Percentiles rank a stretch among this genome's conserved stretches.
Conservation (phyloP, 1,140 invertebrate species). For the Ridgeia piscesae region DNA sequence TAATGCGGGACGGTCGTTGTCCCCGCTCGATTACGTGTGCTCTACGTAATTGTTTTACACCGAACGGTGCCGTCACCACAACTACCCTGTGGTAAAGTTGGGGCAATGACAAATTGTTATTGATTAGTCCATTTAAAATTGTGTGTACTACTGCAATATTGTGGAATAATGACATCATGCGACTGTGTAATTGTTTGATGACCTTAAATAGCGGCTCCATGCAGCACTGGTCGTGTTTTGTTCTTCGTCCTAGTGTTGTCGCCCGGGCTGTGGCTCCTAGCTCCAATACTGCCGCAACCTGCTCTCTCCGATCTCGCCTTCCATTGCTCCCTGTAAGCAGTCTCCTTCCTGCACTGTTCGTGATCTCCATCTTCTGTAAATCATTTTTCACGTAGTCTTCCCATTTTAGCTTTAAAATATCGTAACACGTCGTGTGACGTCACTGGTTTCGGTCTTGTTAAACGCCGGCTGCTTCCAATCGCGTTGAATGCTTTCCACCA, state of each 20-base stretch:
- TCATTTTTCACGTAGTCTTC: too few relatives aligned
- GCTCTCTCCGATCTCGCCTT: too few relatives aligned
- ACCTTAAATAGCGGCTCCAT: neutral
- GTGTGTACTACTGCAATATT: neutral
- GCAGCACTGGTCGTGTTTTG: neutral
- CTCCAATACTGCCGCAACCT: too few relatives aligned
- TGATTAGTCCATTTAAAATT: neutral
- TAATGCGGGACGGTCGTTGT: neutral
- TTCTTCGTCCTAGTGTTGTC: neutral
- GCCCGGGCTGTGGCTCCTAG: too few relatives aligned
- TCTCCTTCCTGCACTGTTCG: neutral
- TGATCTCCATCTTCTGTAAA: too few relatives aligned
- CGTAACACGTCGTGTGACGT: too few relatives aligned
- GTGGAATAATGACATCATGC: neutral
- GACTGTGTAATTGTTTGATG: neutral
- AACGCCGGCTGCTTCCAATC: too few relatives aligned
- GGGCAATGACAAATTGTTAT: neutral
- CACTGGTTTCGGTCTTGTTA: too few relatives aligned
- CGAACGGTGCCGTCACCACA: neutral
- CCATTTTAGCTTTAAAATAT: too few relatives aligned
- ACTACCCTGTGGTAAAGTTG: neutral
- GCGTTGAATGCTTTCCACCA: too few relatives aligned
- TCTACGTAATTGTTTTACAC: neutral
- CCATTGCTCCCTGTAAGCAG: too few relatives aligned
- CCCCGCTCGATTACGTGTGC: neutral